Evolutionary conservation across 2,888 invertebrate genomes (phyloP).

Genomic region (Hydropsyche betteni): DNA sequence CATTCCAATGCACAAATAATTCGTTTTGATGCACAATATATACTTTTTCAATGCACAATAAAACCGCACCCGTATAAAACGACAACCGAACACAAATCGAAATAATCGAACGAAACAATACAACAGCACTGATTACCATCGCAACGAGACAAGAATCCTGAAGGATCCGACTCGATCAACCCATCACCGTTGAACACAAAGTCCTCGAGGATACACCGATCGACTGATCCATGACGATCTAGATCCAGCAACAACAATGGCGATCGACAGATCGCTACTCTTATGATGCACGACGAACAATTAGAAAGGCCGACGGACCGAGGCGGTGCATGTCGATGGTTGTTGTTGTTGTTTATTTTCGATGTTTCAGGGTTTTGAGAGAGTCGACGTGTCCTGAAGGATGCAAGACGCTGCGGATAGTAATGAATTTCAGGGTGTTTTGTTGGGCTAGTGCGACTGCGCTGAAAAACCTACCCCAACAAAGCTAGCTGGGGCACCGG

Average conservation of each 20-base stretch:
- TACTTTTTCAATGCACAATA: too few species aligned
- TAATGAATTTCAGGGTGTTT: background rate
- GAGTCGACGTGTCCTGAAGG: background rate
- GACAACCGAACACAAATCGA: too few species aligned
- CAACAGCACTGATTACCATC: background rate
- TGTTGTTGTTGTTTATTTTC: background rate
- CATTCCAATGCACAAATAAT: too few species aligned
- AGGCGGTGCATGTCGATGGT: background rate
- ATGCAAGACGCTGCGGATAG: background rate
- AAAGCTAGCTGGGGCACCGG: slow-evolving; percentile 35
- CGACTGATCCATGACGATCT: background rate
- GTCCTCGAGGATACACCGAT: background rate
- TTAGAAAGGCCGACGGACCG: background rate
- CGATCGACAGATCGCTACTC: too few species aligned
- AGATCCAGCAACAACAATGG: background rate
- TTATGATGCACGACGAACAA: too few species aligned
- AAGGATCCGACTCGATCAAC: background rate
- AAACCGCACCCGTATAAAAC: too few species aligned
- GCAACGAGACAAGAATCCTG: background rate
- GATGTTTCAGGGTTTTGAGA: background rate
- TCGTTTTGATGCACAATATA: too few species aligned
- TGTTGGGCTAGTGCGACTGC: slow-evolving; percentile 24
- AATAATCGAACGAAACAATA: too few species aligned
- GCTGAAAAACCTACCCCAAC: slow-evolving; percentile 34
- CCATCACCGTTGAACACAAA: too few species aligned